Evolutionary conservation across 2,113 vertebrate species (phyloP).

Genomic region (Chamaetylas fuelleborni): DNA sequence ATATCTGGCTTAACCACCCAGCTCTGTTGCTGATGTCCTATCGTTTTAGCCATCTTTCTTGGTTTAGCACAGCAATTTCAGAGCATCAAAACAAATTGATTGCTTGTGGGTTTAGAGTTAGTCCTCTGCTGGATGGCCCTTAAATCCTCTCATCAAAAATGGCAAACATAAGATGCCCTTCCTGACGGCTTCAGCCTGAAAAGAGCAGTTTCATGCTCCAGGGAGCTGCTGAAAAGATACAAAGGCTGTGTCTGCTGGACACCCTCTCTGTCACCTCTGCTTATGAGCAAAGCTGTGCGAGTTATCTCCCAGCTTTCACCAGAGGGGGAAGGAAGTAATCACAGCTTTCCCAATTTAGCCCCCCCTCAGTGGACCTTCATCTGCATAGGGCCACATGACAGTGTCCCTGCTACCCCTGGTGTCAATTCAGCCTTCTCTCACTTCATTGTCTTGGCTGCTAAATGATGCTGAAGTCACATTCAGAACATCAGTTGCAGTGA

Average conservation of each 20-base stretch:
- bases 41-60: not conserved
- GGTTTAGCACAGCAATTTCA: not conserved
- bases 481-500: not conserved
- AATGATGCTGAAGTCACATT: not conserved
- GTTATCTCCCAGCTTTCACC: not conserved
- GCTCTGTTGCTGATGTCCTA: not conserved
- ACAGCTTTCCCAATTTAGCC: not conserved
- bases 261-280: not conserved
- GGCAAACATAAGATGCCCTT: not conserved
- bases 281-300: not conserved
- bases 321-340: not conserved
- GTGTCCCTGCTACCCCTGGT: not conserved
- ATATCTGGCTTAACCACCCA: not conserved
- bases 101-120: not conserved
- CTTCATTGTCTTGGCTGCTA: not conserved
- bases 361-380: not conserved
- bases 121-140: not conserved
- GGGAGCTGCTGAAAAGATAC: not conserved
- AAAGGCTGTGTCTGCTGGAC: not conserved
- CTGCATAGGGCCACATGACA: not conserved
- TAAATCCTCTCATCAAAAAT: conserved; percentile 9
- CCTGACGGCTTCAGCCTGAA: not conserved
- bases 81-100: not conserved
- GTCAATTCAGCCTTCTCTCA: not conserved
- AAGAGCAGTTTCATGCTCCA: not conserved